Evolutionary conservation across 2,797 vertebrate species (phyloP).

Genomic region (Crenichthys baileyi): DNA sequence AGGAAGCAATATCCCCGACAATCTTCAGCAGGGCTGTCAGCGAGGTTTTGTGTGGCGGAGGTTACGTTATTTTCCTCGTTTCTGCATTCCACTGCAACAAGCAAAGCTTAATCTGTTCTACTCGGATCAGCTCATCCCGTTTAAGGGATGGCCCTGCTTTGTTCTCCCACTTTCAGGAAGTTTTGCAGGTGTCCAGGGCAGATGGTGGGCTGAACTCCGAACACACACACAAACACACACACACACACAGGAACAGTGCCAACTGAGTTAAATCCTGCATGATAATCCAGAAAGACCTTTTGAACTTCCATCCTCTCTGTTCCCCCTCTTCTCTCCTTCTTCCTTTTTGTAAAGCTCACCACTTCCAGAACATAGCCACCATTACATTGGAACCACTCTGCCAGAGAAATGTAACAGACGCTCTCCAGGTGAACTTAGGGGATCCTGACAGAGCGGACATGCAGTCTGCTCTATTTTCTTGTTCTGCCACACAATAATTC

Average conservation of each 20-base stretch:
- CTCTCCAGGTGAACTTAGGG: conserved; percentile 57
- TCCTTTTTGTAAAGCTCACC: neutral
- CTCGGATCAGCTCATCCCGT: conserved; percentile 11
- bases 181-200: conserved; percentile 53
- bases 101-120: conserved; percentile 4
- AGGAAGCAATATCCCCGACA: conserved; percentile 19
- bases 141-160: conserved; percentile 12
- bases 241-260: neutral
- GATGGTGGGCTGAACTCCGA: conserved; percentile 29
- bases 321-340: neutral
- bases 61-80: conserved; percentile 39
- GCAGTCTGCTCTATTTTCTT: conserved; percentile 48
- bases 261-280: neutral
- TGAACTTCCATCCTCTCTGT: neutral
- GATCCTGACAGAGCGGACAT: conserved; percentile 49
- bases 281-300: neutral
- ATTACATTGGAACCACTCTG: conserved; percentile 61
- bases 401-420: conserved; percentile 61
- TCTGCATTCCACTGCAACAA: conserved; percentile 42
- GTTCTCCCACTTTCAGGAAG: conserved; percentile 34
- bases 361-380: neutral
- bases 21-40: conserved; percentile 15
- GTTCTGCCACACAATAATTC: conserved; percentile 55
- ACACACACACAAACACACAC: conserved; percentile 5
- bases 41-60: conserved; percentile 5